Evolutionary conservation across 1,140 invertebrate species (phyloP), one percentile per base, ranked within the genome.

Genomic region (Lerema accius): DNA sequence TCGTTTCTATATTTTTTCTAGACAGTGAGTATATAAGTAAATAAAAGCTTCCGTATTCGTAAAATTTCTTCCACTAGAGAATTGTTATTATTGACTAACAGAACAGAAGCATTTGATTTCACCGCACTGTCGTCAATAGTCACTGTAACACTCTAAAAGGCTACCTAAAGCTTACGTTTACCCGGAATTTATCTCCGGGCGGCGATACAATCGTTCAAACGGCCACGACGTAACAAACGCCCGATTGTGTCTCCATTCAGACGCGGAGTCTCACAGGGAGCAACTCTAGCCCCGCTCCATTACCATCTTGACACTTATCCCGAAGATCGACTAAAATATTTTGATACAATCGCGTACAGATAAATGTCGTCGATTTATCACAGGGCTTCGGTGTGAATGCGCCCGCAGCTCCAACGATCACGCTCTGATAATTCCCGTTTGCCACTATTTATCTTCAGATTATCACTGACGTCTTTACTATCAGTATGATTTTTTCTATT

Each of bases 291-390:
- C 62, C 65, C 70, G 55, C 56, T 66, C 73, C 70, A 80, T 78
- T 76, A 77, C 73, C 69, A 68, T 63, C 67, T 64, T 76, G 82
- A 86, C 82, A 81, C 73, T 85, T 82, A 86, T 84, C 81, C 82
- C 71, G 60, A 49, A 69, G 69, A 82, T 78, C 69, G 67, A 75
- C 76, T 85, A 76, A 86, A 87, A 88, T 85, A 88, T 88, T 88
- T 86, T 85, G 85, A 88, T 88, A 84, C 79, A 86, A 86, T 88
- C 84, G 64, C 71, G 51, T 42, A 35, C 61, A 84, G 80, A 88
- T 82, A 81, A 86, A 88, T 88, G 84, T 82, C 72, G 68, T 73
- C 81, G 66, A 88, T 88, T 85, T 85, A 86, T 88, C 85, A 85
- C 71, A 65, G 61, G 66, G 16, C 71, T 45, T 67, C 65, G 59